Percentiles rank a stretch among this genome's conserved stretches.
These are phyloP conservation scores for Oryzias javanicus DNA, from an alignment of 2,113 vertebrate genomes.

Conservation along the genomic window DNA sequence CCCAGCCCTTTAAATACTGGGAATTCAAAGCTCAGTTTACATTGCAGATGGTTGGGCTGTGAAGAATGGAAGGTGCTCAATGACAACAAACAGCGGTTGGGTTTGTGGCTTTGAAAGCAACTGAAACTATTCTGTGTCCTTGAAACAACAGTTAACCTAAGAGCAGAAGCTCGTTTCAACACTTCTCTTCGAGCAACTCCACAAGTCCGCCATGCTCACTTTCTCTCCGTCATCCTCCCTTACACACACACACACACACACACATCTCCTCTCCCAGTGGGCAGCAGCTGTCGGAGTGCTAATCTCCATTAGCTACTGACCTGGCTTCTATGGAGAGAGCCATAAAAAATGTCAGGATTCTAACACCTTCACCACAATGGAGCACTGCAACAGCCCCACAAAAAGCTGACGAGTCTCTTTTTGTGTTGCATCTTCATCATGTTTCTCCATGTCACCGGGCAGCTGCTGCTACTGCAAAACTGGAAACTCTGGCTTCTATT, in stretches of 20 bases:
- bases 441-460: neutral
- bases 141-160: conserved; percentile 46
- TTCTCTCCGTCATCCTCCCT: conserved; percentile 18
- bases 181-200: conserved; percentile 14
- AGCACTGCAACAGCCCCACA: conserved; percentile 17
- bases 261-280: conserved; percentile 54
- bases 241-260: conserved; percentile 20
- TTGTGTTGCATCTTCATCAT: conserved; percentile 2
- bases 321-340: conserved; percentile 56
- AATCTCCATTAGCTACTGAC: conserved; percentile 76
- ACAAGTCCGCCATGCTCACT: conserved; percentile 7
- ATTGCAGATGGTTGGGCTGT: neutral
- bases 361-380: conserved; percentile 29
- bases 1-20: conserved; percentile 56
- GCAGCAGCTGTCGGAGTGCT: conserved; percentile 73
- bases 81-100: conserved; percentile 32
- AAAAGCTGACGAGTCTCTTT: conserved; percentile 3
- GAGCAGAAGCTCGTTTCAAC: conserved; percentile 34
- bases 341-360: conserved; percentile 44
- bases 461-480: too few species aligned
- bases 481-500: too few species aligned
- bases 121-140: conserved; percentile 35
- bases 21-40: conserved; percentile 52
- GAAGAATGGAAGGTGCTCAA: conserved; percentile 37
- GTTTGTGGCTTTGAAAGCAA: conserved; percentile 31